Base-by-base conservation (phyloP, 2,888 invertebrate genomes). In the Lithodes maja region DNA sequence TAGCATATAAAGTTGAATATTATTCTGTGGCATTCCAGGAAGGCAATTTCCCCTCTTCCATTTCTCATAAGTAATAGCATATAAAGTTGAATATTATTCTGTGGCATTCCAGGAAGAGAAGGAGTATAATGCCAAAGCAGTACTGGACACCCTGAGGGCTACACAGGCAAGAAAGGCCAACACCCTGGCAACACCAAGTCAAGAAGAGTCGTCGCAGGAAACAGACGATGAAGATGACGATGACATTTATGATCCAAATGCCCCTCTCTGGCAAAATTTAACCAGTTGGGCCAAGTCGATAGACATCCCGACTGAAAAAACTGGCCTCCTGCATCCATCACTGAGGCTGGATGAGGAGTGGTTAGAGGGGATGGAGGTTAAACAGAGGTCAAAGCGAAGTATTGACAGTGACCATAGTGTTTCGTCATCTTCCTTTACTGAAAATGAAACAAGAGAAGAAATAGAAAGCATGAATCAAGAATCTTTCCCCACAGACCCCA, bases 111-210 rank as follows among this genome's bases (percentile, higher is more conserved):
- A 89, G 89, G 89, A 89, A 53, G 89, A 89, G 17, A 89, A 89
- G 71, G 89, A 89, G 54, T 89, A 85, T 53, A 85, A 89, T 77
- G 78, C 77, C 80, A 89, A 89, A 33, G 61, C 78, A 1, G 88
- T 88, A 50, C 69, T 88, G 71, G 88, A 88, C 80, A 83, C 87
- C 15, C 79, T 87, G 2, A 78, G 83, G 12, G 84, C 84, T 61
- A 85, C 75, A 33, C 9, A 50, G n/a, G 54, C 71, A 12, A 2
- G 80, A 55, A 12, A 1, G 2, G 49, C 69, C 49, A 49, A 15
- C 17, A 17, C 15, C 0, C n/a, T 15, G 49, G 33, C 33, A 15
- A 54, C 68, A 15, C 12, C 49, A 5, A 81, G 71, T 12, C 68
- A 78, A 49, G 84, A 85, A 3, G 61, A 81, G 12, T 77, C 17